These are phyloP conservation scores for Bambusicola thoracicus DNA, from an alignment of 2,113 vertebrate species.

Conservation along the genomic window DNA sequence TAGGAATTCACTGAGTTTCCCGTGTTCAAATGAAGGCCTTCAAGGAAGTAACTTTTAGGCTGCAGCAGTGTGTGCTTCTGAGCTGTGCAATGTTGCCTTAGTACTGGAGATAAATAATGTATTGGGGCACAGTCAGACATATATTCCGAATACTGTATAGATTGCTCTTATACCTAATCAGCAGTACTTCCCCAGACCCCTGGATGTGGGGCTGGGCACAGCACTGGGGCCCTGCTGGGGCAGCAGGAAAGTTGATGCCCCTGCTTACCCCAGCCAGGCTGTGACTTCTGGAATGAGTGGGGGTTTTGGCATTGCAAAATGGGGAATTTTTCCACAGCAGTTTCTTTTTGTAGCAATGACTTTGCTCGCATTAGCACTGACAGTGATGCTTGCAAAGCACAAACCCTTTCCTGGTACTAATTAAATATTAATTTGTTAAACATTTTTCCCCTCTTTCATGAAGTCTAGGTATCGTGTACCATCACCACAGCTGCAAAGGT, in stretches of 20 bases:
- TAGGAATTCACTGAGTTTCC: neutral
- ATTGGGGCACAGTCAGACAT: neutral
- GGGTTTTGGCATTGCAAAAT: neutral
- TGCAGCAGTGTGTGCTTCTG: conserved; percentile 15
- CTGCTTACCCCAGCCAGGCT: neutral
- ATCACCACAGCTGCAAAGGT: neutral
- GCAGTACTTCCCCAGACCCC: neutral
- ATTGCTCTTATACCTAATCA: conserved; percentile 52
- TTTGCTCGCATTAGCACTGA: conserved; percentile 51
- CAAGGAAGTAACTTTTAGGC: conserved; percentile 36
- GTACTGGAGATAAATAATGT: neutral
- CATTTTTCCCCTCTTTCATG: neutral
- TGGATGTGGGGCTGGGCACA: neutral
- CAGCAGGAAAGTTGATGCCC: no score
- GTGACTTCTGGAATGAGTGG: neutral
- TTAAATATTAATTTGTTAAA: neutral
- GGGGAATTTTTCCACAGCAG: neutral
- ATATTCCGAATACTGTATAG: conserved; percentile 43
- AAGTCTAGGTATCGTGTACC: neutral
- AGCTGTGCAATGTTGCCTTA: conserved; percentile 1
- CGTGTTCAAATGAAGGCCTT: neutral
- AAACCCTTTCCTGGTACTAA: neutral
- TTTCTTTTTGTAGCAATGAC: neutral
- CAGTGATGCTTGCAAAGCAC: neutral
- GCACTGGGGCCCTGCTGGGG: neutral